Evolutionary conservation across 1,140 invertebrate species (phyloP), one percentile per base, ranked within the genome.

Genomic region (Aphis craccivora): DNA sequence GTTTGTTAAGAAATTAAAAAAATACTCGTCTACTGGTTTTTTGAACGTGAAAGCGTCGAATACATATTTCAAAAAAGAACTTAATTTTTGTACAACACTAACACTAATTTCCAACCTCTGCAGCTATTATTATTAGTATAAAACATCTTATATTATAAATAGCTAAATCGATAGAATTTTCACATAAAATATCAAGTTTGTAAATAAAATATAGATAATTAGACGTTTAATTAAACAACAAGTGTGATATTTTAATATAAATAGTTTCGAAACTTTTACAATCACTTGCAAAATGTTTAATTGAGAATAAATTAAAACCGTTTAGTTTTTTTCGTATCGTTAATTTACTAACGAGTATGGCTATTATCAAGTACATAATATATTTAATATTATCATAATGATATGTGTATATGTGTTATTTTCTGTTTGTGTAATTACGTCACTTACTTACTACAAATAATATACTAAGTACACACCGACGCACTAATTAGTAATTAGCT

Each of bases 401-500:
- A 40, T 84, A 43, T 43, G 83, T 43, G 37, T 40, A 23, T 25
- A 25, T 43, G 30, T 48, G 43, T 48, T 48, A 30, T 89, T 89
- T 53, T 87, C 9, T 23, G 87, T 89, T 53, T n/a, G 30, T 53
- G 8, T 88, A 51, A 88, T 51, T 88, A 88, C 45, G 86, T 88
- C 45, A 51, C 45, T 51, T 87, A 48, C 84, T 45, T 48, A 48
- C 20, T 83, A 37, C 81, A 23, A 83, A 83, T 37, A 83, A 37
- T 23, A 53, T 37, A 48, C 18, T 76, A 40, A 2, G 25, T 30
- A 48, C 84, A 45, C 84, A 45, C 43, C 84, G 45, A 87, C 43
- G 30, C 84, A 48, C 48, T 89, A 89, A 89, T 89, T 89, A 89
- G 48, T 89, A 25, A 89, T 89, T 53, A 23, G 48, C 18, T 11